These are phyloP conservation scores for Bombus picipes DNA, from an alignment of 1,140 invertebrate species.

Conservation along the genomic window DNA sequence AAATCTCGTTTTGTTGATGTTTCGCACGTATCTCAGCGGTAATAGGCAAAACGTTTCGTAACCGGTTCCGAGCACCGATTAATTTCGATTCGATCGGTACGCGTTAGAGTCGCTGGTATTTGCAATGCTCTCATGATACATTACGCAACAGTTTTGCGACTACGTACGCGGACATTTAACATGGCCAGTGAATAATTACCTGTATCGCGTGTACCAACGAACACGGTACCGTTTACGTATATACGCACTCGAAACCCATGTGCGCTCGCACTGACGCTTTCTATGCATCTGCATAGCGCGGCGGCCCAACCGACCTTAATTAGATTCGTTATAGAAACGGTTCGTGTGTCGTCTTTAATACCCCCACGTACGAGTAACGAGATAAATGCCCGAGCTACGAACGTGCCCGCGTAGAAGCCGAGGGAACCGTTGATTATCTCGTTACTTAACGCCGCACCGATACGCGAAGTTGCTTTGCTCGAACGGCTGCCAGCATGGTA, in stretches of 20 bases:
- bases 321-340: constrained; percentile 61
- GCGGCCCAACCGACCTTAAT: constrained; percentile 52
- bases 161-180: constrained; percentile 57
- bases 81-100: constrained; percentile 66
- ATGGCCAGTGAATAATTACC: constrained; percentile 62
- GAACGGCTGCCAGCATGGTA: neutral
- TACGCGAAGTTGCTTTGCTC: constrained; percentile 22
- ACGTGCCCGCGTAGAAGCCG: constrained; percentile 31
- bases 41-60: constrained; percentile 58
- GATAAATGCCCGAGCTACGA: constrained; percentile 56
- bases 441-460: constrained; percentile 57
- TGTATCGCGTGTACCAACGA: constrained; percentile 40
- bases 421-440: constrained; percentile 62
- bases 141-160: constrained; percentile 65
- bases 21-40: constrained; percentile 52
- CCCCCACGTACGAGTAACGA: constrained; percentile 52
- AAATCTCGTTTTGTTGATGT: constrained; percentile 62
- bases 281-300: constrained; percentile 38
- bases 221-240: neutral
- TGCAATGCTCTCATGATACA: constrained; percentile 62
- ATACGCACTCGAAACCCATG: neutral
- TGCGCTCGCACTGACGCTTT: constrained; percentile 1
- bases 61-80: constrained; percentile 60
- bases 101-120: constrained; percentile 59
- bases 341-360: constrained; percentile 64